Evolutionary conservation across 1,140 invertebrate species (phyloP), one percentile per base, ranked within the genome.

Genomic region (Chironomus tepperi): DNA sequence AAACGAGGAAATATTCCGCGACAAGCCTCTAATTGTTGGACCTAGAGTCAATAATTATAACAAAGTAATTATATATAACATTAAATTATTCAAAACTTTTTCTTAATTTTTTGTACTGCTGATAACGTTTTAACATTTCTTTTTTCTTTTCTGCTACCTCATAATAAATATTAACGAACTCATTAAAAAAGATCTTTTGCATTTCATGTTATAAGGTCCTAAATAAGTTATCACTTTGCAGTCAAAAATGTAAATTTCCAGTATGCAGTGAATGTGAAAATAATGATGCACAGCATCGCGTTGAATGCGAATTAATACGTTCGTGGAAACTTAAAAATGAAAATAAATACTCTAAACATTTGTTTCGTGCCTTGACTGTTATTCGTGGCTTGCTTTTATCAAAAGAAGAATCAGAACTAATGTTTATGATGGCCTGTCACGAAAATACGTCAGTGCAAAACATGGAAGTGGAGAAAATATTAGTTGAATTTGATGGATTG

Each of bases 1-100:
- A 2, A 88, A 88, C 21, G 88, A 90, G 79, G 77, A 89, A 16
- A 85, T 92, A n/a, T 88, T 89, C 76, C 79, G 84, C 1, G 89
- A 91, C 78, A 80, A 79, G 42, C 86, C 89, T 1, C 77, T 91
- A 5, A 81, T 90, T n/a, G 76, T 85, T 24, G 89, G 89, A 0
- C 88, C 88, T 1, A 83, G 86, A 75, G 83, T 83, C 7, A 80
- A 80, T 67, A 79, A 77, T 47, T 81, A 80, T 34, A 78, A 85
- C 75, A 79, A 80, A 19, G 79, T 84, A n/a, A 57, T 12, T 5
- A 57, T 1, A 34, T 5, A 2, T 34, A 34, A 34, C 5, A 2
- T 34, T 34, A 34, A 2, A 2, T 34, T 34, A 5, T 34, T n/a
- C n/a, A n/a, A 34, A 34, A 2, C 1, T 34, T 34, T 34, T 34